Evolutionary conservation across 2,888 invertebrate genomes (phyloP), one percentile per base, ranked within the genome.

Genomic region (Eristalinus aeneus): DNA sequence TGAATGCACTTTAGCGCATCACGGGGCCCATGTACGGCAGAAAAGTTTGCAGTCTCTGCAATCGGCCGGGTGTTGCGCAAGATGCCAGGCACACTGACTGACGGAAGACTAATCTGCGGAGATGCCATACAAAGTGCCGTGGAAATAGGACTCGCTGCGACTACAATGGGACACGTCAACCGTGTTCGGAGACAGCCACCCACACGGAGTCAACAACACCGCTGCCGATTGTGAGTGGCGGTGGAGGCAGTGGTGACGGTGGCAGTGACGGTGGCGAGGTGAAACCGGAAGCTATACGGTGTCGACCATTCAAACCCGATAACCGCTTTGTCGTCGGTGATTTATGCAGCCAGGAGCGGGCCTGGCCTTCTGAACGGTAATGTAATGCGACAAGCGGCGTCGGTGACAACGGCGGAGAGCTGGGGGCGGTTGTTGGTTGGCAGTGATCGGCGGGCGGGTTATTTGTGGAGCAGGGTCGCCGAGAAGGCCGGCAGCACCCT

Each of bases 321-420:
- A 60, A 67, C 64, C 56, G 56, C 56, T 74, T 74, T 74, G 23
- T 64, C 64, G 36, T 27, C 12, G 67, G 58, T 75, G 61, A 76
- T 76, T 68, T 68, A 76, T 76, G 60, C 68, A 58, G 12, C 58
- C 54, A 32, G 65, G 67, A 60, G 39, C 11, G 12, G 34, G 36
- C 22, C 39, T 22, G 56, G 34, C 56, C 56, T 22, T 46, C 61
- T 34, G 34, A 61, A 53, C 58, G 61, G 53, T 61, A 61, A 46
- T 60, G 27, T 12, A 12, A 60, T 71, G 71, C 39, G 27, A 31
- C 46, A 46, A 16, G 46, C 46, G 46, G 46, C 46, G 46, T 4
- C 34, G 31, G 56, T 5, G 23, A 8, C 20, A 6, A 36, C 27
- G 36, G 9, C 10, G 2, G 27, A 27, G 27, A 5, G 27, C 5